phyloP scores from a whole-genome alignment of 2,113 vertebrate genomes.

The Hypomesus transpacificus region DNA sequence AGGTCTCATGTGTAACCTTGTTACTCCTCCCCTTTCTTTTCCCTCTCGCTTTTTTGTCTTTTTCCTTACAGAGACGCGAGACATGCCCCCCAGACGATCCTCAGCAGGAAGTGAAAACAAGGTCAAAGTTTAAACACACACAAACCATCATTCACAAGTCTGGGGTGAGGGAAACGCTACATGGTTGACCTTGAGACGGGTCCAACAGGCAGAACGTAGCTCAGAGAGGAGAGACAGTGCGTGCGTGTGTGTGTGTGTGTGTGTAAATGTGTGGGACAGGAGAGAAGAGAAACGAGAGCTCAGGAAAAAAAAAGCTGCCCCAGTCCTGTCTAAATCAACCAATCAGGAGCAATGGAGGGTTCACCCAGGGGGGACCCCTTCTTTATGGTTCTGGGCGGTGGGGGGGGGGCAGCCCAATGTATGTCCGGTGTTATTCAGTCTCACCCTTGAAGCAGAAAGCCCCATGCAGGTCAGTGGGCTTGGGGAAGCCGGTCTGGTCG shows the following conservation, averaged over 20 bases:
- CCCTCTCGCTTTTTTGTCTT: neutral
- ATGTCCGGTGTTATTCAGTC: conserved; percentile 21
- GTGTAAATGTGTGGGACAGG: neutral
- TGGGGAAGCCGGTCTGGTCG: conserved; percentile 88
- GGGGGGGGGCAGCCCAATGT: neutral
- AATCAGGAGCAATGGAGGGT: neutral
- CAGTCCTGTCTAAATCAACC: neutral
- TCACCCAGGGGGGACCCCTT: neutral
- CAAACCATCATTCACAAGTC: neutral
- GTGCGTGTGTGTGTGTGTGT: too few species aligned
- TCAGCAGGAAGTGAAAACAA: conserved; percentile 6
- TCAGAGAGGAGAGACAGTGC: too few species aligned
- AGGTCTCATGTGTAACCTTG: neutral
- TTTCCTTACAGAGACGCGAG: neutral
- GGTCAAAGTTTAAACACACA: conserved; percentile 16
- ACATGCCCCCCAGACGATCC: conserved; percentile 3
- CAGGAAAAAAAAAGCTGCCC: neutral
- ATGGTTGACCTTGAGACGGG: neutral
- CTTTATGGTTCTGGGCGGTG: neutral
- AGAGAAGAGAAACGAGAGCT: neutral
- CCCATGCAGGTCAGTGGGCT: conserved; percentile 75
- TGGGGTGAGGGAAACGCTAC: neutral
- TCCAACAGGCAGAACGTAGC: neutral
- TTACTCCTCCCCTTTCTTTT: neutral
- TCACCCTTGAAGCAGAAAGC: conserved; percentile 91